Evolutionary conservation across 2,888 invertebrate species (phyloP).

Genomic region (Choreutis nemorana): DNA sequence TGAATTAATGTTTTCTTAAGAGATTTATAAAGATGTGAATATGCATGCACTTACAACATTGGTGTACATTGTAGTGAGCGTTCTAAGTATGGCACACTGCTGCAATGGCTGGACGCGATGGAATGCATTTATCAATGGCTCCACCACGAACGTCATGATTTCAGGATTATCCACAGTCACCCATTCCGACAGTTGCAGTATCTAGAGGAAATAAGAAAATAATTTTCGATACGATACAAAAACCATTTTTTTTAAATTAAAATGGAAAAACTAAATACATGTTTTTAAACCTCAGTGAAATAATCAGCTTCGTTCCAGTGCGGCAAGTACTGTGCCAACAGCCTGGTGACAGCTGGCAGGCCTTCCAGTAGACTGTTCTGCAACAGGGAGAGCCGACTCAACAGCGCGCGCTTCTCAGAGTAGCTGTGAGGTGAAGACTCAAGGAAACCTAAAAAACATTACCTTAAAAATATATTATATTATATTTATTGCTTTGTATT

Average conservation of each 20-base stretch:
- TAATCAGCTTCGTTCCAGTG: conserved; percentile 53
- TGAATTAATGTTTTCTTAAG: too few species aligned
- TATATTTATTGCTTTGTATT: background rate
- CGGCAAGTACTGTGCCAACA: conserved; percentile 44
- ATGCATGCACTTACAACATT: conserved; percentile 35
- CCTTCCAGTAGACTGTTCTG: conserved; percentile 46
- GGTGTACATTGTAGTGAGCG: conserved; percentile 37
- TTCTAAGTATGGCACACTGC: conserved; percentile 38
- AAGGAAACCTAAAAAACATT: conserved; percentile 38
- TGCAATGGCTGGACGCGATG: conserved; percentile 35
- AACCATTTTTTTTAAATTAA: too few species aligned
- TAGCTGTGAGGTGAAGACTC: conserved; percentile 36
- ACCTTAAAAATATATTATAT: background rate
- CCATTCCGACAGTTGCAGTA: conserved; percentile 46
- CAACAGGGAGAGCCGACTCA: conserved; percentile 29
- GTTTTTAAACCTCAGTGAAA: conserved; percentile 41
- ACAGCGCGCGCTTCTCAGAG: conserved; percentile 36
- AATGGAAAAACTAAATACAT: background rate
- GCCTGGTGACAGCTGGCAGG: conserved; percentile 42
- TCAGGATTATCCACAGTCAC: conserved; percentile 30
- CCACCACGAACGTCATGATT: conserved; percentile 28
- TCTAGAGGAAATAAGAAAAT: too few species aligned
- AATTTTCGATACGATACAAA: too few species aligned
- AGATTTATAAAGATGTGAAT: background rate
- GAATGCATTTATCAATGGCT: conserved; percentile 25